phyloP scores from a whole-genome alignment of 2,888 invertebrate genomes.

The Neoascia interrupta region DNA sequence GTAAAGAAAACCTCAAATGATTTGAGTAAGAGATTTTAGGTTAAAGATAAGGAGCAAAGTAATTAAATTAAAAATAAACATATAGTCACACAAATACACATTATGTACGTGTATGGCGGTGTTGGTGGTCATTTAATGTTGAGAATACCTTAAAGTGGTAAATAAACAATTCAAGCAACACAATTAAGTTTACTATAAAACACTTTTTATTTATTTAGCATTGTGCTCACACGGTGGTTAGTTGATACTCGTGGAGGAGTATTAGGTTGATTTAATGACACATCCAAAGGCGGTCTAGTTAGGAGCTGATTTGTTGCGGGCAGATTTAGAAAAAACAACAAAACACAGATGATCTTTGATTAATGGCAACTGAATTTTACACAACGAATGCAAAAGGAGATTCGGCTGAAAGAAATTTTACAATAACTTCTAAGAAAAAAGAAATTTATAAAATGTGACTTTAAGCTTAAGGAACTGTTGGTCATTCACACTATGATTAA shows the following conservation, averaged over 20 bases:
- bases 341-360: slow-evolving; percentile 3
- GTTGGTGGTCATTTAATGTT: too few species aligned
- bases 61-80: slow-evolving; percentile 15
- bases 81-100: too few species aligned
- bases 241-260: slow-evolving; percentile 20
- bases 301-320: slow-evolving; percentile 29
- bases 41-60: slow-evolving; percentile 33
- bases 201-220: slow-evolving; percentile 47
- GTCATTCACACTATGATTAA: too few species aligned
- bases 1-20: slow-evolving; percentile 45
- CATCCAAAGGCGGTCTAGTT: slow-evolving; percentile 32
- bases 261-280: slow-evolving; percentile 34
- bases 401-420: background rate
- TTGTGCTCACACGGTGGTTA: slow-evolving; percentile 5
- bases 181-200: slow-evolving; percentile 39
- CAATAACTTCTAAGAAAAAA: too few species aligned
- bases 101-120: too few species aligned
- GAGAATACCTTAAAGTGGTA: too few species aligned
- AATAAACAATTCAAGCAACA: slow-evolving; percentile 39
- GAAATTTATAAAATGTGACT: too few species aligned
- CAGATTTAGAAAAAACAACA: too few species aligned
- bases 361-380: background rate
- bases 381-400: slow-evolving; percentile 7
- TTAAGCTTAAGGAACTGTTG: too few species aligned
- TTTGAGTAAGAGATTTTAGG: slow-evolving; percentile 27